A percentile compares a stretch with the other conserved stretches of the same genome.
These are phyloP conservation scores for Caiman crocodilus DNA, from an alignment of 2,797 vertebrate genomes.

Conservation along the genomic window DNA sequence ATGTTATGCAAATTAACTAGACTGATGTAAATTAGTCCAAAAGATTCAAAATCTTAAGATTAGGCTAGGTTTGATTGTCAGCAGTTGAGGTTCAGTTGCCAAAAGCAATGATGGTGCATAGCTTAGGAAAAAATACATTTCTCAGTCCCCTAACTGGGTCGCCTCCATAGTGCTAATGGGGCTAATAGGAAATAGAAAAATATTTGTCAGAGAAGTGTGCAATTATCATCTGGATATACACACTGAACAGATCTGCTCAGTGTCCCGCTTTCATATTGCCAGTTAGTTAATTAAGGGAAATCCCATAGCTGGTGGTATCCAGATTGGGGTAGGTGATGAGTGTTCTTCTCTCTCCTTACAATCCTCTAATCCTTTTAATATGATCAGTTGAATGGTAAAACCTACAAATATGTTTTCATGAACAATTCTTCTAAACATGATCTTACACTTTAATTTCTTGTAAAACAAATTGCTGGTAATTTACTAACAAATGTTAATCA, in stretches of 20 bases:
- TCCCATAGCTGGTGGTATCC: accelerated
- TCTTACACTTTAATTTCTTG: neutral
- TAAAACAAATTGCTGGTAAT: neutral
- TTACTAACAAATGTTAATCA: neutral
- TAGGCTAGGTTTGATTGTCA: neutral
- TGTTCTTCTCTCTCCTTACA: neutral
- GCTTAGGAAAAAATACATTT: neutral
- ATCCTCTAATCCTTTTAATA: neutral
- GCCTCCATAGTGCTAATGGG: neutral
- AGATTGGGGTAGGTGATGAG: neutral
- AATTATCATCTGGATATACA: neutral
- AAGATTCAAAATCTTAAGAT: neutral
- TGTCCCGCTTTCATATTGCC: neutral
- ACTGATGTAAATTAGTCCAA: neutral
- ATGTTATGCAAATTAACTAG: neutral
- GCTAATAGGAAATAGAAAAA: neutral
- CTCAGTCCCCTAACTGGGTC: neutral
- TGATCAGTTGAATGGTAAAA: neutral
- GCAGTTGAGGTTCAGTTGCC: neutral
- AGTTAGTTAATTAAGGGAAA: neutral
- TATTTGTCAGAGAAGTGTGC: neutral
- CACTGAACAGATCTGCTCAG: neutral
- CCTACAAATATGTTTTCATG: neutral
- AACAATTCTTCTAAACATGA: neutral
- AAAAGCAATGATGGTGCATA: neutral